Evolutionary conservation across 2,113 vertebrate genomes (phyloP).

Genomic region (Mesocricetus auratus): DNA sequence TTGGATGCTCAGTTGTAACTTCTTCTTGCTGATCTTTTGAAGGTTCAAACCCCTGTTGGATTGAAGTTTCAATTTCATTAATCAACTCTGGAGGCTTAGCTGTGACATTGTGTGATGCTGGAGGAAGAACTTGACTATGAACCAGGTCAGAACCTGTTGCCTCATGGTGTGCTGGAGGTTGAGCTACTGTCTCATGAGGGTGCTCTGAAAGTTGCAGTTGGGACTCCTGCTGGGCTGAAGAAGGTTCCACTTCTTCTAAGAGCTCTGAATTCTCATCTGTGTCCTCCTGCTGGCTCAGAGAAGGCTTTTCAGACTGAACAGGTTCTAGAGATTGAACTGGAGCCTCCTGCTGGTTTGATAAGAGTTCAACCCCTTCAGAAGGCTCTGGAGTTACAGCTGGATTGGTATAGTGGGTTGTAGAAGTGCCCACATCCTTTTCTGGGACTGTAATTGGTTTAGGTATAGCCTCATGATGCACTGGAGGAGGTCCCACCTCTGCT

Average conservation of each 20-base stretch:
- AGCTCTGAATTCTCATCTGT: neutral
- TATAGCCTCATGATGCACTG: neutral
- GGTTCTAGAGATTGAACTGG: neutral
- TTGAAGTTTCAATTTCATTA: neutral
- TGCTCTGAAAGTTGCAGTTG: neutral
- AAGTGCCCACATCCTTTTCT: neutral
- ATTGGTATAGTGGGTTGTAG: neutral
- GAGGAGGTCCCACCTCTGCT: neutral
- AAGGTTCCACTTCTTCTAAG: neutral
- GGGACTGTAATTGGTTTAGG: neutral
- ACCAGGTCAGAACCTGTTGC: neutral
- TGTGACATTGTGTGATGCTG: neutral
- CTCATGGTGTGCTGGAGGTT: neutral
- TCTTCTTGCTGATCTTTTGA: neutral
- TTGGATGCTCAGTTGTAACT: neutral
- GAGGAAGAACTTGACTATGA: neutral
- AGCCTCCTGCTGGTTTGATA: neutral
- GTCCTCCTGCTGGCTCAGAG: neutral
- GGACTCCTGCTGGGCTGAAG: neutral
- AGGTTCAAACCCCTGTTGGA: neutral
- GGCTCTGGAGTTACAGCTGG: neutral
- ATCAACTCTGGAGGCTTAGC: neutral
- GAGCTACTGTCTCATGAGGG: neutral
- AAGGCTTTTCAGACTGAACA: neutral
- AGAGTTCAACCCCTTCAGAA: neutral